Percentiles rank a stretch among this genome's conserved stretches.
These are phyloP conservation scores for Knipowitschia caucasica DNA, from an alignment of 2,797 vertebrate genomes.

Conservation along the genomic window DNA sequence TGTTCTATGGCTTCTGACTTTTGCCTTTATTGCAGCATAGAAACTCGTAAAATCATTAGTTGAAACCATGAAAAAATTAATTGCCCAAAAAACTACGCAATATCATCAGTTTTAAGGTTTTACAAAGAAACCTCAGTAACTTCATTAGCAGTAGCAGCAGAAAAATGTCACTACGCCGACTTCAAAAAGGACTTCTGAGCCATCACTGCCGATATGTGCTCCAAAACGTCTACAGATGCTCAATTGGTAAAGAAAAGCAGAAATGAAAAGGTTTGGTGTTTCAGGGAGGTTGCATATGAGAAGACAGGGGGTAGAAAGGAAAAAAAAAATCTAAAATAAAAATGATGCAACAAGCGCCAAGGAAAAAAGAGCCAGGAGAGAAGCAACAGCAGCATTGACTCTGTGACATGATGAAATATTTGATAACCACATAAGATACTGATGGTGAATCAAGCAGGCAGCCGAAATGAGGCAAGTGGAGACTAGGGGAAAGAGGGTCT, in stretches of 20 bases:
- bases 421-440: constrained; percentile 31
- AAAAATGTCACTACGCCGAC: background rate
- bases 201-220: constrained; percentile 13
- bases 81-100: too few species aligned
- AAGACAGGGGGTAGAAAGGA: constrained; percentile 38
- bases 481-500: constrained; percentile 53
- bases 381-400: constrained; percentile 48
- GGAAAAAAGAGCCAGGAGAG: constrained; percentile 31
- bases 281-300: constrained; percentile 55
- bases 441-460: constrained; percentile 29
- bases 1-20: too few species aligned
- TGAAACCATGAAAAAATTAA: too few species aligned
- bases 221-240: constrained; percentile 15
- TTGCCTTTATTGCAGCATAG: too few species aligned
- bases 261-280: constrained; percentile 30
- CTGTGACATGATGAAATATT: constrained; percentile 54
- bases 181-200: constrained; percentile 24
- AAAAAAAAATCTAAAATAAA: constrained; percentile 28
- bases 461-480: constrained; percentile 44
- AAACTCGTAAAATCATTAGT: too few species aligned
- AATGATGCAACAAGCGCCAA: constrained; percentile 61
- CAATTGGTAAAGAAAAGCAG: constrained; percentile 24
- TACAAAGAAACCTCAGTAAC: background rate
- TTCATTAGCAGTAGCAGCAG: background rate
- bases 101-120: too few species aligned